Evolutionary conservation across 2,888 invertebrate genomes (phyloP), one percentile per base, ranked within the genome.

Genomic region (Lepeophtheirus nordmannii): DNA sequence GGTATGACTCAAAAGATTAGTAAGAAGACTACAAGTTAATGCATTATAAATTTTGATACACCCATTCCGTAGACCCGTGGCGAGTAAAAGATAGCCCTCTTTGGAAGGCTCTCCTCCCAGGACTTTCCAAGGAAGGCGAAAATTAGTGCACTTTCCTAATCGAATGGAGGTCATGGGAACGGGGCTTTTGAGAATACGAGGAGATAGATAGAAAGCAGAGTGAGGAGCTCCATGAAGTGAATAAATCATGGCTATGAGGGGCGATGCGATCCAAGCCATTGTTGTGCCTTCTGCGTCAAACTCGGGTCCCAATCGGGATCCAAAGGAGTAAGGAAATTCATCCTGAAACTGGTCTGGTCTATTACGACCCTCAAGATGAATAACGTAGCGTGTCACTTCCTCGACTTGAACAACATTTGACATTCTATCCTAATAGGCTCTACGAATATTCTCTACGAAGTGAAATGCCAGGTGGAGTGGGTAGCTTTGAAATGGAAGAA

Each of bases 1-100:
- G 53, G 53, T 46, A 17, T 46, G 53, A 17, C 53, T 46, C 53
- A 46, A 46, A 17, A 46, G 53, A 17, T 46, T 46, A n/a, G 53
- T 46, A 3, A 46, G 8, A 5, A 46, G 17, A 46, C 14, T 17
- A 46, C 53, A 46, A 3, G 14, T 46, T n/a, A 46, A 17, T 14
- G 53, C 53, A 17, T 46, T 46, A 17, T 46, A 46, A n/a, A 46
- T 46, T 46, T 46, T 46, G 8, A 46, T 46, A 46, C 53, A 46
- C 8, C 53, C 53, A 17, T 46, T 46, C 53, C 53, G 53, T 5
- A 46, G 53, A n/a, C 53, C 53, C 8, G 53, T 46, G 8, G 53
- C 53, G 1, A 46, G 53, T 46, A 46, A 46, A 8, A 46, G 53
- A 8, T 46, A 46, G 53, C 53, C 53, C 5, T 46, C 53, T n/a